A percentile compares a stretch with the other conserved stretches of the same genome.
phyloP scores from a whole-genome alignment of 1,140 invertebrate genomes.

The Camponotus vicinus region DNA sequence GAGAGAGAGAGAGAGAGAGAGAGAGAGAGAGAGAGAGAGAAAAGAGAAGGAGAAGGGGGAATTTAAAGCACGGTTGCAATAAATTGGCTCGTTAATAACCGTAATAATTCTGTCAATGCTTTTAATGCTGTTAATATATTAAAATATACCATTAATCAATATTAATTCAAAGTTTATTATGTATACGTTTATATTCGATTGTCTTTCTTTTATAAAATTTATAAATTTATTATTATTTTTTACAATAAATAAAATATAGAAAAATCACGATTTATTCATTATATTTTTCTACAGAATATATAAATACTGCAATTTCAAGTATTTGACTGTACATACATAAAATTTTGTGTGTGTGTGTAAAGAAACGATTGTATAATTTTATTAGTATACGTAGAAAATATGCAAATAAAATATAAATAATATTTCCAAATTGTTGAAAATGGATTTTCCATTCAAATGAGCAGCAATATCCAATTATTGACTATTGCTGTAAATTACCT shows the following conservation, averaged over 20 bases:
- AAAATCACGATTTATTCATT: neutral
- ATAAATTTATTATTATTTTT: neutral
- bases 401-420: constrained; percentile 13
- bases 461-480: neutral
- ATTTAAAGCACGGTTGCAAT: constrained; percentile 63
- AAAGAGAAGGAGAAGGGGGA: constrained; percentile 20
- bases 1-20: no score
- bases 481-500: neutral
- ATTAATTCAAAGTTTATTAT: constrained; percentile 4
- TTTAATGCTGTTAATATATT: neutral
- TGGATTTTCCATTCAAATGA: neutral
- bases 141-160: neutral
- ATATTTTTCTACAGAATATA: neutral
- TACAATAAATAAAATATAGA: constrained; percentile 31
- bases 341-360: neutral
- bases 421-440: constrained; percentile 18
- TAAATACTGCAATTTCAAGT: neutral
- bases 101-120: constrained; percentile 63
- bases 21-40: no score
- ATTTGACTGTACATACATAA: neutral
- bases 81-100: constrained; percentile 75
- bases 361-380: neutral
- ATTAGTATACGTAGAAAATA: neutral
- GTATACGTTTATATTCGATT: neutral
- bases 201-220: neutral